Percentiles rank a stretch among this genome's conserved stretches.
Evolutionary conservation across 2,888 invertebrate species (phyloP).

Genomic region (Cantharis rustica): DNA sequence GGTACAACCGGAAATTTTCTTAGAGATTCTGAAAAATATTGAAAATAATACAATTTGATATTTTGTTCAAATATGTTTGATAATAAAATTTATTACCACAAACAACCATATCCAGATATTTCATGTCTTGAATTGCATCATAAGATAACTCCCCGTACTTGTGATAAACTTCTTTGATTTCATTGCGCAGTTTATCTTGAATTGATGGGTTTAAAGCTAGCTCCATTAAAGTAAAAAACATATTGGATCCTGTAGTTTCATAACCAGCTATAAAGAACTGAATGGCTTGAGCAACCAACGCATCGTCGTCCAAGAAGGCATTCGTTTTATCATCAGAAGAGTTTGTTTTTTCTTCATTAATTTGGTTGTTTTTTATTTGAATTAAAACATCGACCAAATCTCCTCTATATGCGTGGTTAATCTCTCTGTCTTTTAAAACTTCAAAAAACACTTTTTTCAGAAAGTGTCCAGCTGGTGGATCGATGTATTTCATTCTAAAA

Average conservation of each 20-base stretch:
- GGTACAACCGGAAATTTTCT: conserved; percentile 46
- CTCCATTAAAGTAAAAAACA: conserved; percentile 50
- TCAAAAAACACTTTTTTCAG: conserved; percentile 43
- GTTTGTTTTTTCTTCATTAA: background rate
- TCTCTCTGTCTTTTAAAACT: conserved; percentile 40
- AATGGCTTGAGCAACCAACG: conserved; percentile 44
- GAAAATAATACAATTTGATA: no score
- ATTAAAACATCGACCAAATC: conserved; percentile 48
- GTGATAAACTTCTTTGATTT: conserved; percentile 45
- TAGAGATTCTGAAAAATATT: background rate
- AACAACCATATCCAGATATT: conserved; percentile 14
- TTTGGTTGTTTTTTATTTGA: background rate
- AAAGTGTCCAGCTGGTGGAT: conserved; percentile 38
- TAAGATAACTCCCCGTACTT: conserved; percentile 25
- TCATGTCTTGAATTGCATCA: conserved; percentile 8
- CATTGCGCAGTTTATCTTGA: conserved; percentile 52
- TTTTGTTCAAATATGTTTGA: no score
- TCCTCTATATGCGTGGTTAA: conserved; percentile 36
- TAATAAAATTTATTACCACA: conserved; percentile 3
- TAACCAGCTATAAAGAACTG: conserved; percentile 56
- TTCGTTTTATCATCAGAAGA: background rate
- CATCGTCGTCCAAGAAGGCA: background rate
- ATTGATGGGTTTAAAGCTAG: conserved; percentile 50
- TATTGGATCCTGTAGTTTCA: conserved; percentile 53
- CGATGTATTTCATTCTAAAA: conserved; percentile 41